Percentiles rank a stretch among this genome's conserved stretches.
Evolutionary conservation across 2,888 invertebrate genomes (phyloP).

Genomic region (Dasysyrphus albostriatus): DNA sequence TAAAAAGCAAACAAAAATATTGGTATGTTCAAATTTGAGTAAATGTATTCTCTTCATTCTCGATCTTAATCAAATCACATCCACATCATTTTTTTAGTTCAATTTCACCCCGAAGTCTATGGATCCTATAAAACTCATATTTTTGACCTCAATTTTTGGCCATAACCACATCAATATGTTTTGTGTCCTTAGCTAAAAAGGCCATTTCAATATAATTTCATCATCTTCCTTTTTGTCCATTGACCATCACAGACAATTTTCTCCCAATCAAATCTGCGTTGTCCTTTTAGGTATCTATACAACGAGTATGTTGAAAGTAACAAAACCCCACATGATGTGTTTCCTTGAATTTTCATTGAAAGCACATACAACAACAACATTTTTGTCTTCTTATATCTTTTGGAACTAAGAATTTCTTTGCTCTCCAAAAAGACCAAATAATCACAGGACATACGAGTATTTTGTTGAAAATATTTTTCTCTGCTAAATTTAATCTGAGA

Average conservation of each 20-base stretch:
- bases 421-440: not conserved
- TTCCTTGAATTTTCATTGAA: constrained; percentile 12
- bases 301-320: constrained; percentile 24
- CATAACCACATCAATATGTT: constrained; percentile 5
- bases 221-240: constrained; percentile 16
- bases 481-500: constrained; percentile 46
- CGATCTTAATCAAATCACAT: constrained; percentile 50
- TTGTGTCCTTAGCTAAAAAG: constrained; percentile 14
- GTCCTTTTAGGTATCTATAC: not conserved
- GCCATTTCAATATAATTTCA: constrained; percentile 28
- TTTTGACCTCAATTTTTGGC: constrained; percentile 13
- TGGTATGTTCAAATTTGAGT: not conserved
- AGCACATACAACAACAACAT: not conserved
- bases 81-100: constrained; percentile 24
- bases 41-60: not conserved
- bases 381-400: not conserved
- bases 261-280: constrained; percentile 52
- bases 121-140: constrained; percentile 41
- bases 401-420: not conserved
- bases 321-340: not conserved
- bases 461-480: constrained; percentile 39
- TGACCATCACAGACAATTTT: constrained; percentile 54
- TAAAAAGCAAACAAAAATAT: not conserved
- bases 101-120: constrained; percentile 35
- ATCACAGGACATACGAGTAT: not conserved